Evolutionary conservation across 1,140 invertebrate genomes (phyloP).

Genomic region (Drosophila sproati): DNA sequence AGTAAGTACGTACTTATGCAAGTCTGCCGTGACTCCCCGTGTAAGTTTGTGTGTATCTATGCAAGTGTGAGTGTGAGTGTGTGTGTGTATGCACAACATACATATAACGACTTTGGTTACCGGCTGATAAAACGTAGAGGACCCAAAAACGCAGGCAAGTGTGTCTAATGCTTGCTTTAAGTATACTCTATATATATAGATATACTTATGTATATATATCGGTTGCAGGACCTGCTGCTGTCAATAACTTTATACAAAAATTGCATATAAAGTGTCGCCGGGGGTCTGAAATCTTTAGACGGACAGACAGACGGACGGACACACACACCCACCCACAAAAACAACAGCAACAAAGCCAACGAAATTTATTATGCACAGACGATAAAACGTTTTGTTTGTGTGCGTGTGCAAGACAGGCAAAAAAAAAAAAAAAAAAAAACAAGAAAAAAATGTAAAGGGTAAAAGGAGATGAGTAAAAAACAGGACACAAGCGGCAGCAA

Average conservation of each 20-base stretch:
- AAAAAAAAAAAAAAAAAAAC: not conserved
- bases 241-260: constrained; percentile 66
- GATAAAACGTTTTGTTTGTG: constrained; percentile 75
- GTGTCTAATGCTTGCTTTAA: constrained; percentile 58
- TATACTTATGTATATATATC: not conserved
- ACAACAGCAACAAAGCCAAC: constrained; percentile 45
- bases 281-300: constrained; percentile 27
- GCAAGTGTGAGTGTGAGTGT: too few relatives aligned
- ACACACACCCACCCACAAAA: constrained; percentile 3
- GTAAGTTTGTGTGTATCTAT: not conserved
- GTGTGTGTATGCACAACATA: constrained; percentile 11
- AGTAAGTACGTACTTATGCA: constrained; percentile 25
- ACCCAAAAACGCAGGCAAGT: constrained; percentile 60
- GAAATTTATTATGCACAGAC: constrained; percentile 80
- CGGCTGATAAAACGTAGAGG: constrained; percentile 44
- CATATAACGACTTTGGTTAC: constrained; percentile 72
- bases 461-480: constrained; percentile 13
- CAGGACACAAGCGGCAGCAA: constrained; percentile 49
- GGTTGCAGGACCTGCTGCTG: constrained; percentile 29
- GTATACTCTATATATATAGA: not conserved
- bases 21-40: not conserved
- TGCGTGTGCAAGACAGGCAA: constrained; percentile 16
- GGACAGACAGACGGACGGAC: too few relatives aligned
- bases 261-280: constrained; percentile 27
- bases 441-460: not conserved